phyloP scores from a whole-genome alignment of 2,113 vertebrate genomes.

The Bostrychus sinensis region DNA sequence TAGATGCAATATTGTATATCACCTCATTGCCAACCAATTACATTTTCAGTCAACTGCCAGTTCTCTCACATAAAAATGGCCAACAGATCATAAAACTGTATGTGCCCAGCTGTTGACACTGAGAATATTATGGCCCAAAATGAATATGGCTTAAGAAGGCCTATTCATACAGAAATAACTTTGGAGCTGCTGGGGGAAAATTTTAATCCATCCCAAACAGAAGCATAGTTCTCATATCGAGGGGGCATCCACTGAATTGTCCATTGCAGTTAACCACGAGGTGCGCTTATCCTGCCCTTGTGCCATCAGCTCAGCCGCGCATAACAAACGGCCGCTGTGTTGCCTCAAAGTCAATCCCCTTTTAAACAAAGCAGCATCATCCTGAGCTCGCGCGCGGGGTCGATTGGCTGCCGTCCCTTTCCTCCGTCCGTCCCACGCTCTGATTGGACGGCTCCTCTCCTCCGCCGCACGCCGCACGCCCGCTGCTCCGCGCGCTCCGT shows the following conservation, averaged over 20 bases:
- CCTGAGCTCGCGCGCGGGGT: neutral
- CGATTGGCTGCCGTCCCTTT: conserved; percentile 36
- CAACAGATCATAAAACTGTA: neutral
- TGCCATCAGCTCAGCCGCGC: conserved; percentile 23
- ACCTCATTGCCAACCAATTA: conserved; percentile 13
- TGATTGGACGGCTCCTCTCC: conserved; percentile 61
- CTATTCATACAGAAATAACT: neutral
- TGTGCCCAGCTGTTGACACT: conserved; percentile 1
- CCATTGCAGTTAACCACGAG: neutral
- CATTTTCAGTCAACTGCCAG: neutral
- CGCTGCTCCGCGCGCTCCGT: conserved; percentile 15
- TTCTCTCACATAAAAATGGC: neutral
- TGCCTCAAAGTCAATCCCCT: conserved; percentile 13
- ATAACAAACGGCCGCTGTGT: neutral
- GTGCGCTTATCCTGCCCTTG: conserved; percentile 3
- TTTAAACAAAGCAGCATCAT: conserved; percentile 27
- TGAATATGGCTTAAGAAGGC: neutral
- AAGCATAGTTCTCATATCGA: neutral
- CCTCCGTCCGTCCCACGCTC: conserved; percentile 3
- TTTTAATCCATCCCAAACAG: neutral
- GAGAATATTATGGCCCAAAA: neutral
- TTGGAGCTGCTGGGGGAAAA: neutral
- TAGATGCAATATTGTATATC: conserved; percentile 5
- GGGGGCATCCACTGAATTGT: neutral
- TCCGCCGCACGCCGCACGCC: conserved; percentile 4